A percentile compares a stretch with the other conserved stretches of the same genome.
Evolutionary conservation across 1,140 invertebrate species (phyloP).

Genomic region (Telenomus remus): DNA sequence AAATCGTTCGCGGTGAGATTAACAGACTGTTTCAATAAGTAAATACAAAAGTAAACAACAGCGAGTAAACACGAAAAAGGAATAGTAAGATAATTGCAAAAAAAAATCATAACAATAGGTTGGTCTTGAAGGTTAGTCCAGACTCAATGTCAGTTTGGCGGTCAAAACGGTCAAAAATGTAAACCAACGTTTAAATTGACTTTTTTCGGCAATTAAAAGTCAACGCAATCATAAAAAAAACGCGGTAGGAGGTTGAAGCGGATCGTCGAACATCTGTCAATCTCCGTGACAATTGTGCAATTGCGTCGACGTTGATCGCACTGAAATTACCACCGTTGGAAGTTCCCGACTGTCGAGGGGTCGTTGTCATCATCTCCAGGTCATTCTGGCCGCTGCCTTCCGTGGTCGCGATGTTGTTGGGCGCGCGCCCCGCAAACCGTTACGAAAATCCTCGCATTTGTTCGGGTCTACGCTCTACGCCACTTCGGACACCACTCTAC

Average conservation of each 20-base stretch:
- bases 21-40: too few species aligned
- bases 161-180: too few species aligned
- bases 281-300: slow-evolving; percentile 20
- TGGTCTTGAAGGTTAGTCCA: too few species aligned
- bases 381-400: slow-evolving; percentile 62
- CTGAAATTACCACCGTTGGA: slow-evolving; percentile 66
- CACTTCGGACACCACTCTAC: slow-evolving; percentile 60
- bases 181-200: too few species aligned
- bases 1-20: too few species aligned
- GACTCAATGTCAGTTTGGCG: too few species aligned
- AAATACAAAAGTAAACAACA: background rate
- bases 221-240: background rate
- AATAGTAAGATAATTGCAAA: slow-evolving; percentile 10
- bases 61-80: too few species aligned
- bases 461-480: slow-evolving; percentile 56
- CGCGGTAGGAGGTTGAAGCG: background rate
- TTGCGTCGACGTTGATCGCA: slow-evolving; percentile 16
- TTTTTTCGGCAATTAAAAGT: background rate
- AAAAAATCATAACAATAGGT: background rate
- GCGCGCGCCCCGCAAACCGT: slow-evolving; percentile 62
- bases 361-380: slow-evolving; percentile 73
- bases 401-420: slow-evolving; percentile 37
- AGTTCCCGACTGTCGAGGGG: slow-evolving; percentile 67
- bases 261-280: slow-evolving; percentile 66
- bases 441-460: slow-evolving; percentile 67